Percentiles rank a stretch among this genome's conserved stretches.
phyloP scores from a whole-genome alignment of 1,140 invertebrate genomes.

The Aricia agestis region DNA sequence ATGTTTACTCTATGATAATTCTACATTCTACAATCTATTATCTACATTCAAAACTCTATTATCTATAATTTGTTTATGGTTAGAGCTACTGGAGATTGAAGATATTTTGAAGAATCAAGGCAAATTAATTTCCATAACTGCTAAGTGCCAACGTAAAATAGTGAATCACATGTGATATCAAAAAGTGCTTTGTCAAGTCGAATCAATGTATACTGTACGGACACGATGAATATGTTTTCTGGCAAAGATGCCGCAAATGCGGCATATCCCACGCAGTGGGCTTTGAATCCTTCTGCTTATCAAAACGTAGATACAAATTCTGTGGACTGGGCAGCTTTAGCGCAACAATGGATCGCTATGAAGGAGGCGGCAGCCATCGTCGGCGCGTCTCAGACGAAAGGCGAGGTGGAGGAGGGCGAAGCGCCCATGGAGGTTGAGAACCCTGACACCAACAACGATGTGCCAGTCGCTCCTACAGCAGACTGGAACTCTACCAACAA shows the following conservation, averaged over 20 bases:
- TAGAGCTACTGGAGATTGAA: too few relatives aligned
- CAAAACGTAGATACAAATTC: constrained; percentile 78
- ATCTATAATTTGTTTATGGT: neutral
- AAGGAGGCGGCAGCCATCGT: constrained; percentile 81
- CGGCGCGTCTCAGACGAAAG: constrained; percentile 68
- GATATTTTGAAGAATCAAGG: neutral
- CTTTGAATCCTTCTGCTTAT: constrained; percentile 83
- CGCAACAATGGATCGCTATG: constrained; percentile 98
- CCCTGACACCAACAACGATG: constrained; percentile 65
- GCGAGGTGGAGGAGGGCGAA: constrained; percentile 82
- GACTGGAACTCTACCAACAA: constrained; percentile 68
- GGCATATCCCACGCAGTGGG: constrained; percentile 84
- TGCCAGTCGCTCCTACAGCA: constrained; percentile 35
- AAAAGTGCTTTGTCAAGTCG: neutral
- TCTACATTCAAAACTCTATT: neutral
- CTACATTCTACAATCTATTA: constrained; percentile 15
- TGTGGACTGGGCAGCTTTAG: constrained; percentile 96
- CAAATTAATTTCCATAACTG: neutral
- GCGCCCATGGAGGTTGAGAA: constrained; percentile 90
- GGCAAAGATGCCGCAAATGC: constrained; percentile 74
- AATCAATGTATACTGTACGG: constrained; percentile 54
- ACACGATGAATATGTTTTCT: constrained; percentile 52
- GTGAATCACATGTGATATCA: neutral
- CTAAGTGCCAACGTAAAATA: neutral
- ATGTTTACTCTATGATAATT: too few relatives aligned